Evolutionary conservation across 53 echinoderm and acorn worm species (phyloP), one percentile per base, ranked within the genome.

Genomic region (Astropecten irregularis): DNA sequence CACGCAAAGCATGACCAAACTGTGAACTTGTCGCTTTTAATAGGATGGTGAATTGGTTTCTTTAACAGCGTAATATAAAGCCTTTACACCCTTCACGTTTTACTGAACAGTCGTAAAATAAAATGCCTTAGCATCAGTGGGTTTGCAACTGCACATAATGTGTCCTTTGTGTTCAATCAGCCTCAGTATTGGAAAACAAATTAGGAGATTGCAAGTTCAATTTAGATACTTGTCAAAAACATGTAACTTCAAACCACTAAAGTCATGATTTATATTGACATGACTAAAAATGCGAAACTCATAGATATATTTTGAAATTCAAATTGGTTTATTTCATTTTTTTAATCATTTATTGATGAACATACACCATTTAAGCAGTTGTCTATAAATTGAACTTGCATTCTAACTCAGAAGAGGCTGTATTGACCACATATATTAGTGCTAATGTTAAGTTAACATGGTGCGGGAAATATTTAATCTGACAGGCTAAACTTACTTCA

Each of bases 1-100:
- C n/a, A n/a, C n/a, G n/a, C n/a, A 46, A 62, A 29, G 60, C 79
- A 60, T 79, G 79, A 79, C 79, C 79, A 79, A 79, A 79, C 31
- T 79, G 58, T 62, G 36, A 38, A 53, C 15, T 7, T 66, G 38
- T 8, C 8, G 47, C 14, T 9, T 18, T 21, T 73, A 21, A 16
- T 19, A 51, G 52, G 56, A 76, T 10, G 76, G 51, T 76, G 40
- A 57, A 56, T 19, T 40, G 58, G 34, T 76, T 14, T 40, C 27
- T 25, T 42, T 71, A 71, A 71, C 51, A 71, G 15, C 19, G 65
- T 64, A 37, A 19, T 64, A 38, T n/a, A 20, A n/a, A n/a, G n/a
- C n/a, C 14, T 32, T 35, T n/a, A 71, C 18, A 27, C 50, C 33
- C 49, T 71, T 26, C 16, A 71, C 52, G 71, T 13, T 34, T 50